Base-by-base conservation (phyloP, 1,140 invertebrate species). In the Cephus cinctus region DNA sequence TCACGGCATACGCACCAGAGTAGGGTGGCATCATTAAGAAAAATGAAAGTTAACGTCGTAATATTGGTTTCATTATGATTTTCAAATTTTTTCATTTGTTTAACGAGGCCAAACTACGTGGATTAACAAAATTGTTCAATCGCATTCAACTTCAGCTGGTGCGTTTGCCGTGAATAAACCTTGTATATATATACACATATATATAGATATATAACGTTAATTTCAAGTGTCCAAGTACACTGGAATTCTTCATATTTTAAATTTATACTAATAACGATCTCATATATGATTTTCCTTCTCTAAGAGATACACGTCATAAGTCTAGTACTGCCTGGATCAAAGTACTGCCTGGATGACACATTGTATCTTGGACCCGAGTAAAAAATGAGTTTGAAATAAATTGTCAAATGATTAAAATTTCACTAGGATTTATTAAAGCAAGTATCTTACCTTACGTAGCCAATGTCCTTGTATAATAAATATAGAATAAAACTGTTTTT, bases 321-420 rank as follows among this genome's bases (percentile, higher is more conserved):
- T 59, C 52, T 55, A 57, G 62, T 69, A 69, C 63, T 71, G 64
- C n/a, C n/a, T n/a, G n/a, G n/a, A n/a, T 68, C 59, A 67, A 66
- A 71, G 62, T 69, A 67, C 65, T 69, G 65, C 67, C 60, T 69
- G 59, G 58, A 63, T 53, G 63, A 67, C 64, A 68, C 65, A 64
- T 58, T 68, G 60, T 69, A 69, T 65, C 59, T 69, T 69, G 62
- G 61, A 61, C 66, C 59, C 58, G 59, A 56, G 64, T 67, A 71
- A 70, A 69, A 70, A 69, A 71, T 63, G 62, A 69, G 63, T 69
- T 68, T 65, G 54, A 69, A 67, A 58, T 22, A n/a, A n/a, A n/a
- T n/a, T n/a, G n/a, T n/a, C n/a, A n/a, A n/a, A n/a, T n/a, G n/a
- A n/a, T n/a, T n/a, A n/a, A n/a, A n/a, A n/a, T n/a, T n/a, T n/a